Evolutionary conservation across 2,113 vertebrate species (phyloP).

Genomic region (Tor tambroides): DNA sequence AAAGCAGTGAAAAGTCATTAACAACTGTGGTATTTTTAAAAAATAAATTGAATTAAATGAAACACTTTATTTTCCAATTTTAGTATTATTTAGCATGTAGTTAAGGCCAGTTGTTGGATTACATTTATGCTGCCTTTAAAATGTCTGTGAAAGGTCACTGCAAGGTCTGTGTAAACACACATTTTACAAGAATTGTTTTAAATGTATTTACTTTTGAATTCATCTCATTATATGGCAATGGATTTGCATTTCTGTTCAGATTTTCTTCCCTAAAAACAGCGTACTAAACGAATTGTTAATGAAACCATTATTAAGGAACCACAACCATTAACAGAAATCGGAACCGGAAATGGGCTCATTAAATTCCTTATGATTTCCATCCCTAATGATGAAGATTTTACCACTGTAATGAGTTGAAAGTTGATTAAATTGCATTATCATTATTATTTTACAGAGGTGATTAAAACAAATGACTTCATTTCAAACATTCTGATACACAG

Average conservation of each 20-base stretch:
- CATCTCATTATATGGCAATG: neutral
- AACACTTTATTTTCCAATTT: neutral
- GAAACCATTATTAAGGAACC: neutral
- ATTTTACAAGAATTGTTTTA: neutral
- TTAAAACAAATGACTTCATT: conserved; percentile 72
- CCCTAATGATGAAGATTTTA: neutral
- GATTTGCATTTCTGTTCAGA: neutral
- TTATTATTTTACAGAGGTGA: conserved; percentile 4
- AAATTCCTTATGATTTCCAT: neutral
- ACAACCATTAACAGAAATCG: neutral
- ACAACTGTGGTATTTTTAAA: neutral
- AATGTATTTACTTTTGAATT: neutral
- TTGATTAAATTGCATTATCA: neutral
- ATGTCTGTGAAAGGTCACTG: neutral
- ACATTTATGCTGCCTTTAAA: neutral
- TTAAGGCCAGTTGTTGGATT: neutral
- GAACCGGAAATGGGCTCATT: neutral
- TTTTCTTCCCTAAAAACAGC: neutral
- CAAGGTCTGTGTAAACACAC: neutral
- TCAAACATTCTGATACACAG: conserved; percentile 51
- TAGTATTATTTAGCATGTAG: neutral
- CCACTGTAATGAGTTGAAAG: neutral
- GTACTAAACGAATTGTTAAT: neutral
- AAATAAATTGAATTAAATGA: neutral
- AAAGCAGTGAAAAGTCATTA: neutral